Evolutionary conservation across 2,888 invertebrate genomes (phyloP), one percentile per base, ranked within the genome.

Genomic region (Eilema sororculum): DNA sequence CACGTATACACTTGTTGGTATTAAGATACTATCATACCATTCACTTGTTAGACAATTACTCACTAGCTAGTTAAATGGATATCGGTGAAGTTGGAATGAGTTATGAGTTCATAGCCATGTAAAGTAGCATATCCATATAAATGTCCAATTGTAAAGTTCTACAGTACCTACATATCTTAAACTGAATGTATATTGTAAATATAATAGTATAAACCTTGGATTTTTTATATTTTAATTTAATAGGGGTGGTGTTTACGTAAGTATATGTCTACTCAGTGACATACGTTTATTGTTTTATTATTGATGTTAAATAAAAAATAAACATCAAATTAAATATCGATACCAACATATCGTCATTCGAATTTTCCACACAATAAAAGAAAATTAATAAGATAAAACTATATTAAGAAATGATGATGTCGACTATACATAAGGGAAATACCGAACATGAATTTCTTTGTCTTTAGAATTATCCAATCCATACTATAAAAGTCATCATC

Each of bases 11-110:
- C 66, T 74, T 66, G 57, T 41, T n/a, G 28, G 65, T 75, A 75
- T 77, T 81, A 70, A 74, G 75, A 79, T 80, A 67, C 41, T 72
- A 79, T 77, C 74, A 61, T 69, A 8, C 64, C 65, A 70, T 65
- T 76, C 75, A 79, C 75, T 74, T 67, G 72, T 79, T 81, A 81
- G 61, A 72, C 69, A 75, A 79, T 80, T 81, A 84, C 73, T 81
- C 80, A 78, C 74, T 33, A n/a, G 62, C 30, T 65, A 75, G 70
- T 74, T 75, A 75, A 77, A 78, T 66, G 68, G 59, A 66, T 70
- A 76, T 78, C 68, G 71, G 66, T 75, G 74, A 62, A 69, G 64
- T 70, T 66, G 12, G 58, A 70, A 77, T 73, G 65, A 70, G 59
- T 75, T 72, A 74, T 69, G 58, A 64, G 56, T 60, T 24, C 52